These are phyloP conservation scores for Drosophila sucinea DNA, from an alignment of 1,140 invertebrate genomes.

Conservation along the genomic window DNA sequence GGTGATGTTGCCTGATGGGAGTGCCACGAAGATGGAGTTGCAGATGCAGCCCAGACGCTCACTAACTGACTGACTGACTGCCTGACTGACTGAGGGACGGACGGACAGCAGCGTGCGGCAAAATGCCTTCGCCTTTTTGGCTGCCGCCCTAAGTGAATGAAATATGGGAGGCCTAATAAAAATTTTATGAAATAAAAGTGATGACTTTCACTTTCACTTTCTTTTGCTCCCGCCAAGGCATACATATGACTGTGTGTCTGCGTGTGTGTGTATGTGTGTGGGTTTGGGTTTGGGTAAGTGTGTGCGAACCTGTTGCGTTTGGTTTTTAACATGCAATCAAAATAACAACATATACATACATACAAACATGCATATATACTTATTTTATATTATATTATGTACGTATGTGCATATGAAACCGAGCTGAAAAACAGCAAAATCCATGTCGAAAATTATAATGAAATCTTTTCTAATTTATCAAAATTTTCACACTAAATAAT, in stretches of 20 bases:
- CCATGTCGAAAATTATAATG: no score
- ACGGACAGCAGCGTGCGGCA: slow-evolving; percentile 4
- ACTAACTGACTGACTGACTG: no score
- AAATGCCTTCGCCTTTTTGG: slow-evolving; percentile 14
- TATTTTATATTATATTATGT: no score
- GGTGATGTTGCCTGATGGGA: background rate
- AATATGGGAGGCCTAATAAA: slow-evolving; percentile 77
- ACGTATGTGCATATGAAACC: background rate
- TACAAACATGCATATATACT: background rate
- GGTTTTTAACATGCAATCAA: slow-evolving; percentile 55
- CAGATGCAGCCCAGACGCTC: slow-evolving; percentile 28
- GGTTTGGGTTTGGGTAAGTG: background rate
- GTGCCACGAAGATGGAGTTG: slow-evolving; percentile 2
- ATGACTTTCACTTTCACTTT: slow-evolving; percentile 74
- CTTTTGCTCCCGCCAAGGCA: background rate
- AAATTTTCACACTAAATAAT: no score
- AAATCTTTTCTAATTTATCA: no score
- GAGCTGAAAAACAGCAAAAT: no score
- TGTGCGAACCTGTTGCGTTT: slow-evolving; percentile 46
- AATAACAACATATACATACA: slow-evolving; percentile 33
- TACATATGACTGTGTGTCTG: slow-evolving; percentile 5
- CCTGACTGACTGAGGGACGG: background rate
- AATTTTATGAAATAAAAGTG: slow-evolving; percentile 80
- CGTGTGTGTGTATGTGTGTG: slow-evolving; percentile 14
- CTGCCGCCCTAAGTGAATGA: slow-evolving; percentile 70